Base-by-base conservation (phyloP, 1,140 invertebrate species). In the Caenorhabditis briggsae region DNA sequence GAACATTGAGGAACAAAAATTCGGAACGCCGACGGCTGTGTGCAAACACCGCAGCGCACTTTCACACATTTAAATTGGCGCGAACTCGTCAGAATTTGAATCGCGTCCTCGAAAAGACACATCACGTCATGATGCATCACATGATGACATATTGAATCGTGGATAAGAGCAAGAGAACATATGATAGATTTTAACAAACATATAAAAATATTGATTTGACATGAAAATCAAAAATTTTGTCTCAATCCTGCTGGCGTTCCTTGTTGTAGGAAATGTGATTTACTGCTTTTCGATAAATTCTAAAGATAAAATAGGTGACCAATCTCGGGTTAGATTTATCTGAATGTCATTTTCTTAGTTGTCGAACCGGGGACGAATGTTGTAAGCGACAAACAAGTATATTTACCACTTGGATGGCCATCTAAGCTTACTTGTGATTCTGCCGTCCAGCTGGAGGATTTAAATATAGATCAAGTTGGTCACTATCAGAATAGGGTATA, bases 401-500 rank as follows among this genome's bases (percentile, higher is more conserved):
- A 53, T 23, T 78, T 48, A 11, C 46, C 70, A 50, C 70, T 78
- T 16, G 70, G 70, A 25, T 78, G 70, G 70, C 70, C 70, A 78
- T 5, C 46, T 5, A 25, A 48, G 6, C 43, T 78, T 11, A 23
- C 9, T 8, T 78, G 70, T 14, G 70, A 78, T 16, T 3, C 41
- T 18, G 41, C 41, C 7, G 33, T 14, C 7, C 5, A 70, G 18
- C 64, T 70, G 0, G 14, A 70, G 41, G 33, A 70, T 46, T 43
- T 70, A 7, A 70, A 70, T 70, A 7, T 46, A 43, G 5, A 14
- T 18, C 8, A 53, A 50, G 46, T 78, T 5, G 23, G n/a, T 25
- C 8, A 53, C 9, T 53, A 53, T 53, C 50, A 53, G 0, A 58
- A n/a, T n/a, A 58, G 8, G 25, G 25, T 25, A 23, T 12, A 23